Evolutionary conservation across 1,140 invertebrate species (phyloP).

Genomic region (Drosophila insularis): DNA sequence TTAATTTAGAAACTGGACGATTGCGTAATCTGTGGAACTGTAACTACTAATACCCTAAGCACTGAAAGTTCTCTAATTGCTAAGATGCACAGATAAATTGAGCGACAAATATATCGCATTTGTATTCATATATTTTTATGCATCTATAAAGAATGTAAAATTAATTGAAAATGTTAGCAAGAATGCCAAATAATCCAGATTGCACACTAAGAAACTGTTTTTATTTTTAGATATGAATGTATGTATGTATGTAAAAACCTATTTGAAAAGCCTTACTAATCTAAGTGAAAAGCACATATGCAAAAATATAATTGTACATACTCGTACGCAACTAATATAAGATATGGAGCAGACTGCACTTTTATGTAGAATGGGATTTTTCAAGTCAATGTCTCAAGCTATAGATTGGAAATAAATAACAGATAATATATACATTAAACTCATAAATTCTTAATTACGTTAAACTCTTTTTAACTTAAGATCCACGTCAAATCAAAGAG

Average conservation of each 20-base stretch:
- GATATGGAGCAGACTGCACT: constrained; percentile 51
- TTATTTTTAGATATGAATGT: constrained; percentile 49
- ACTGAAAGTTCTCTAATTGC: constrained; percentile 40
- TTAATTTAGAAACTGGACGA: constrained; percentile 28
- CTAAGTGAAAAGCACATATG: constrained; percentile 52
- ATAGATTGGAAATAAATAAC: constrained; percentile 1
- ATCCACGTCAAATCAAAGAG: no score
- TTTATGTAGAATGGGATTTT: constrained; percentile 30
- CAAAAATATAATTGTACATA: constrained; percentile 34
- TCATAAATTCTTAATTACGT: not conserved
- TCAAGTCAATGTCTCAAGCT: not conserved
- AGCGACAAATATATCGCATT: constrained; percentile 28
- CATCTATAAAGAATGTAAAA: constrained; percentile 10
- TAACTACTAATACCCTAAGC: constrained; percentile 17
- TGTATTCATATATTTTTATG: constrained; percentile 20
- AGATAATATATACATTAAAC: not conserved
- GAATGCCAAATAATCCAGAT: constrained; percentile 18
- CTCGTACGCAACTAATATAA: constrained; percentile 38
- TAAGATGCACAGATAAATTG: constrained; percentile 28
- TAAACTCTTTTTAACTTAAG: not conserved
- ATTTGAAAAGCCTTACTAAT: constrained; percentile 64
- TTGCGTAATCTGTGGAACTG: constrained; percentile 19
- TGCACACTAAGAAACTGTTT: constrained; percentile 26
- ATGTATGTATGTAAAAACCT: constrained; percentile 46
- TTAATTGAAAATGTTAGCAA: constrained; percentile 10